Percentiles rank a stretch among this genome's conserved stretches.
Conservation (phyloP, 2,113 vertebrate species). For the Meriones unguiculatus region DNA sequence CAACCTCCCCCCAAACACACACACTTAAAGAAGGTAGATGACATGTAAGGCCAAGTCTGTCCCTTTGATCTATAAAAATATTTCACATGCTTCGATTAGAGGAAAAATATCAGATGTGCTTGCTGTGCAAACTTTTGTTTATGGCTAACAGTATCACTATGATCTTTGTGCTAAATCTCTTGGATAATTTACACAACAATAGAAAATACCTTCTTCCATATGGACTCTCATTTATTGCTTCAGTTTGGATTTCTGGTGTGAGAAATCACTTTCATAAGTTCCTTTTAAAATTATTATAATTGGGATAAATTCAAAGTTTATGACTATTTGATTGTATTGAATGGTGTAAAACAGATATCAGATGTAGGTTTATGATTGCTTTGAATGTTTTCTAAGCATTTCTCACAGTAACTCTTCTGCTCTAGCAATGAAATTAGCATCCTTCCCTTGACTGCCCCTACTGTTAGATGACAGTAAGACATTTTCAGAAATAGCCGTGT, state of each 20-base stretch:
- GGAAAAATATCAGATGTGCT: conserved; percentile 11
- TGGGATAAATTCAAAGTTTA: not conserved
- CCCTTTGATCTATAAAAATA: conserved; percentile 7
- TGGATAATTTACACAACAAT: not conserved
- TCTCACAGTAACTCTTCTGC: not conserved
- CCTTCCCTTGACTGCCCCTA: not conserved
- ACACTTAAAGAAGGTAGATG: not conserved
- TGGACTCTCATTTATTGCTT: not conserved
- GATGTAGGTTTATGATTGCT: not conserved
- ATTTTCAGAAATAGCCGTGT: not conserved
- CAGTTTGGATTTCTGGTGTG: not conserved
- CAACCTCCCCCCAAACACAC: too few species aligned
- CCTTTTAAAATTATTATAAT: not conserved
- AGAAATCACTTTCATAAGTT: conserved; percentile 14
- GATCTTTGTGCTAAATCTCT: not conserved
- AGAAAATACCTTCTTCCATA: not conserved
- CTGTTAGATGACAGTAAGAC: not conserved
- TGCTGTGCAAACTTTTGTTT: conserved; percentile 48
- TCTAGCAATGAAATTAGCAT: not conserved
- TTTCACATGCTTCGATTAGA: not conserved
- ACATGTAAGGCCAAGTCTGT: not conserved
- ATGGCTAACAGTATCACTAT: not conserved
- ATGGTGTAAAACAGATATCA: not conserved
- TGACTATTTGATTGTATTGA: not conserved
- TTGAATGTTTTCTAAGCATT: not conserved